Evolutionary conservation across 2,888 invertebrate genomes (phyloP).

Genomic region (Xestia sexstrigata): DNA sequence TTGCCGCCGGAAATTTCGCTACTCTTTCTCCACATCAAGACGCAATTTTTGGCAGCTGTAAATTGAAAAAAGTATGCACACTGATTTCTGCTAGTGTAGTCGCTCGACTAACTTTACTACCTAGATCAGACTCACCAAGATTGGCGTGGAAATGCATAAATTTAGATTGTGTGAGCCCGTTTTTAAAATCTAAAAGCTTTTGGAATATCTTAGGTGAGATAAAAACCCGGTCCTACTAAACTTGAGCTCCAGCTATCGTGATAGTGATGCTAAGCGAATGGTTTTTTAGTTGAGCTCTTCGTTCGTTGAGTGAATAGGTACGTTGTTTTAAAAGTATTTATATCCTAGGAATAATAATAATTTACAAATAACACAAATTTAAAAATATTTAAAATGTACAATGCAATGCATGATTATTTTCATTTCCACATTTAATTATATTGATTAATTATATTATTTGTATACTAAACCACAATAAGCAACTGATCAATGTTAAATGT

Average conservation of each 20-base stretch:
- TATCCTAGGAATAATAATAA: no score
- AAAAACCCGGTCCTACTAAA: constrained; percentile 50
- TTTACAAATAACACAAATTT: no score
- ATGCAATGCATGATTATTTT: no score
- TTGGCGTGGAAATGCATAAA: constrained; percentile 72
- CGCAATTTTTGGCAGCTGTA: neutral
- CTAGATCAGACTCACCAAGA: constrained; percentile 64
- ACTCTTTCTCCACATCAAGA: no score
- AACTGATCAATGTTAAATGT: no score
- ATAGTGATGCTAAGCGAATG: constrained; percentile 60
- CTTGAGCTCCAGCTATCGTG: constrained; percentile 51
- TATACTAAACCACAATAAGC: no score
- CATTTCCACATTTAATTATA: no score
- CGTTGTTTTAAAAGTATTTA: constrained; percentile 16
- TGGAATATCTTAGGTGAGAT: constrained; percentile 62
- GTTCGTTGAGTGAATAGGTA: constrained; percentile 35
- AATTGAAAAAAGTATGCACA: neutral
- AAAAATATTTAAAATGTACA: no score
- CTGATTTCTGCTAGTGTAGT: neutral
- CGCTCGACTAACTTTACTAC: constrained; percentile 40
- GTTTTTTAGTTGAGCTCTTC: constrained; percentile 58
- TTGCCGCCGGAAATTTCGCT: neutral
- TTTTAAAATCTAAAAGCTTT: constrained; percentile 67
- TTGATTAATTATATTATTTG: no score
- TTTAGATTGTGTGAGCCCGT: constrained; percentile 68